A percentile compares a stretch with the other conserved stretches of the same genome.
Evolutionary conservation across 2,797 vertebrate species (phyloP).

Genomic region (Paratrypauchen microcephalus): DNA sequence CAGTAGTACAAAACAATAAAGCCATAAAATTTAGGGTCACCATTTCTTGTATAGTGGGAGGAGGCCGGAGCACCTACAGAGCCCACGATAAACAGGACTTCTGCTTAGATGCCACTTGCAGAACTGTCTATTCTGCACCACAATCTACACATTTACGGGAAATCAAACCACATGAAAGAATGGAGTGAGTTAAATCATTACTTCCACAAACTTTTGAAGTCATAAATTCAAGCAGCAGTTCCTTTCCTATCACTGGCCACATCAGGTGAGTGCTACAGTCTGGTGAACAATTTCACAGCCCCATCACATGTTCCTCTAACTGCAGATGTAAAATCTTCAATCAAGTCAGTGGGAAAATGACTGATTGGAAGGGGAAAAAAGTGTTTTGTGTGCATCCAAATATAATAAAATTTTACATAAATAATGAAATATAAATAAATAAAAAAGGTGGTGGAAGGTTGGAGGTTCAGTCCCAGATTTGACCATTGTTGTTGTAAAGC

Average conservation of each 20-base stretch:
- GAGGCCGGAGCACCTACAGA: too few species aligned
- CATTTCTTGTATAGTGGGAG: background rate
- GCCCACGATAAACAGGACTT: too few species aligned
- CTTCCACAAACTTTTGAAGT: conserved; percentile 15
- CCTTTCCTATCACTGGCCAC: conserved; percentile 31
- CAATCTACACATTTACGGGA: conserved; percentile 1
- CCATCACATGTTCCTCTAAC: conserved; percentile 63
- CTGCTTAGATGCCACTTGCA: conserved; percentile 1
- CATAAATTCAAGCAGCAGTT: conserved; percentile 15
- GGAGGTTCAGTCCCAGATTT: background rate
- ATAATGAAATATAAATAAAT: background rate
- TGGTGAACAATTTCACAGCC: conserved; percentile 61
- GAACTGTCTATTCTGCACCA: conserved; percentile 68
- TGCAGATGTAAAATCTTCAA: conserved; percentile 15
- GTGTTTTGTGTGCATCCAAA: background rate
- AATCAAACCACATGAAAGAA: conserved; percentile 1
- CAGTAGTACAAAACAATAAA: background rate
- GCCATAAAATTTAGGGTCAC: background rate
- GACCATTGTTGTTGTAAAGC: background rate
- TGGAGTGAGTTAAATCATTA: background rate
- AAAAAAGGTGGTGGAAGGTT: background rate
- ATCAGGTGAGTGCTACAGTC: conserved; percentile 61
- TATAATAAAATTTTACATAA: background rate
- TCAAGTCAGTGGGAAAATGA: conserved; percentile 7
- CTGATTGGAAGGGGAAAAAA: background rate